Evolutionary conservation across 2,797 vertebrate genomes (phyloP).

Genomic region (Scyliorhinus canicula): DNA sequence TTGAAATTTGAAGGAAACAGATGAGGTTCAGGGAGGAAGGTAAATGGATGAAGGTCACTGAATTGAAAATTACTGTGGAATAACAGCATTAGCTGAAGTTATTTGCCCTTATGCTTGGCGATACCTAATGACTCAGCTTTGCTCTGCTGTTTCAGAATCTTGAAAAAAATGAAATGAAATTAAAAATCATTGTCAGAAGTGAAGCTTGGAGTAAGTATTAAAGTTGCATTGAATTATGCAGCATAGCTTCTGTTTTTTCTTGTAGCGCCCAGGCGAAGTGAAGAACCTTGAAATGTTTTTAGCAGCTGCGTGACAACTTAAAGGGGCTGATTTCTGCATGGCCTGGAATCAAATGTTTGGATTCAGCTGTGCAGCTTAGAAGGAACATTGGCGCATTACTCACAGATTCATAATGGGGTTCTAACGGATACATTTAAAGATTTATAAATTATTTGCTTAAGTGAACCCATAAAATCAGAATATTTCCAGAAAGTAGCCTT

Average conservation of each 20-base stretch:
- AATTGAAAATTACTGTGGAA: background rate
- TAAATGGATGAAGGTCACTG: background rate
- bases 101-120: background rate
- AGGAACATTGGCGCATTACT: background rate
- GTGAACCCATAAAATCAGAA: background rate
- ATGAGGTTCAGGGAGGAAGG: background rate
- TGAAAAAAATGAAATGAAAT: too few species aligned
- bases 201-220: background rate
- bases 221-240: background rate
- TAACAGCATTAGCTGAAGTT: background rate
- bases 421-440: background rate
- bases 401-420: background rate
- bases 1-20: background rate
- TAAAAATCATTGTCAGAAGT: too few species aligned
- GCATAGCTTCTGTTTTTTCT: background rate
- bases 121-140: background rate
- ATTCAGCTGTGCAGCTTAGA: background rate
- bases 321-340: background rate
- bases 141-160: background rate
- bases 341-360: background rate
- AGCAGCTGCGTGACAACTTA: background rate
- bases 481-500: background rate
- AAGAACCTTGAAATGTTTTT: background rate
- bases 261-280: too few species aligned
- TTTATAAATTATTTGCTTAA: conserved; percentile 2